Evolutionary conservation across 2,888 invertebrate species (phyloP).

Genomic region (Nebria salina): DNA sequence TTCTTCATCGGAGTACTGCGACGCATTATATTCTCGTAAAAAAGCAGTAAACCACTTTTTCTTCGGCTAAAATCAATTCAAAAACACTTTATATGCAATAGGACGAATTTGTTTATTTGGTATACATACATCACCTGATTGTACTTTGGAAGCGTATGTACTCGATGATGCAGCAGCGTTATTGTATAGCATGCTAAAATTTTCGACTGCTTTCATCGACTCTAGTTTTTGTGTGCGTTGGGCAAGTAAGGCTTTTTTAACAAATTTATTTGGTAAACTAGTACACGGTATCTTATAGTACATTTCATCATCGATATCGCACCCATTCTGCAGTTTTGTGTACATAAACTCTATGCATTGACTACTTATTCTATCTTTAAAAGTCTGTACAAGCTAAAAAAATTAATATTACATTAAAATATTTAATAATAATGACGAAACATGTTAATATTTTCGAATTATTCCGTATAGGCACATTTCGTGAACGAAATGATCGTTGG

Average conservation of each 20-base stretch:
- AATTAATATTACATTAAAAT: background rate
- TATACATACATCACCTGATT: background rate
- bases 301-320: conserved; percentile 58
- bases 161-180: conserved; percentile 39
- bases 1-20: conserved; percentile 61
- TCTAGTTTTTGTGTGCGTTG: conserved; percentile 61
- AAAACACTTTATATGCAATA: background rate
- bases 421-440: no score
- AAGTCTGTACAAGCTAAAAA: conserved; percentile 27
- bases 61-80: conserved; percentile 62
- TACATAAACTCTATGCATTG: background rate
- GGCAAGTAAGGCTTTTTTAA: conserved; percentile 61
- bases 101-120: background rate
- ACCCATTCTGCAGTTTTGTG: background rate
- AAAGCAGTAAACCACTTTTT: conserved; percentile 67
- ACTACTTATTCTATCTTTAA: conserved; percentile 20
- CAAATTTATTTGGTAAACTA: conserved; percentile 61
- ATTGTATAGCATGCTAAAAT: conserved; percentile 66
- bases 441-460: no score
- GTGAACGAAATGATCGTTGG: no score
- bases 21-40: conserved; percentile 65
- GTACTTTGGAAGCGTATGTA: background rate
- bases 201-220: conserved; percentile 61
- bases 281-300: conserved; percentile 60
- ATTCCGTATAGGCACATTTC: no score